phyloP scores from a whole-genome alignment of 2,113 vertebrate genomes.

The Carlito syrichta region DNA sequence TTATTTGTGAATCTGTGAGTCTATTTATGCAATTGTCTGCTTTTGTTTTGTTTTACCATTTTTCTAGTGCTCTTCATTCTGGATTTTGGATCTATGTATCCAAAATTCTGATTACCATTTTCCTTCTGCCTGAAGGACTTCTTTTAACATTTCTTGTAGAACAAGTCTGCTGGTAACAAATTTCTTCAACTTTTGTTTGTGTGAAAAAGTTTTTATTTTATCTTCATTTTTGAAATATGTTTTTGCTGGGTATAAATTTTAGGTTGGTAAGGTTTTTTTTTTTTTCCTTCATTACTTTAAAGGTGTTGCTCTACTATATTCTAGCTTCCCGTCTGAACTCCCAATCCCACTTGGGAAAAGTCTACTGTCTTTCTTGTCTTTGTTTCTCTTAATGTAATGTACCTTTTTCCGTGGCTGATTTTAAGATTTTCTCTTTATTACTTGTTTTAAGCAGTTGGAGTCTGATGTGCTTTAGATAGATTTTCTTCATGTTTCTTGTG shows the following conservation, averaged over 20 bases:
- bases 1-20: background rate
- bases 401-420: background rate
- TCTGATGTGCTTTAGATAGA: background rate
- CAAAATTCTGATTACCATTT: background rate
- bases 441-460: background rate
- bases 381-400: background rate
- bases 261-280: background rate
- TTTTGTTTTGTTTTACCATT: background rate
- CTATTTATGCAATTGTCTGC: background rate
- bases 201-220: background rate
- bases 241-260: constrained; percentile 23
- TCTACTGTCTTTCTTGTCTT: background rate
- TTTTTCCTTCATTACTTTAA: background rate
- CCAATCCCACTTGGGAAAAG: background rate
- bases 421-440: background rate
- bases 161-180: background rate
- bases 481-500: background rate
- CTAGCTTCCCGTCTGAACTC: background rate
- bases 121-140: background rate
- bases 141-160: background rate
- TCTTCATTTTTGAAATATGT: background rate
- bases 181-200: background rate
- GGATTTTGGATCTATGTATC: constrained; percentile 27
- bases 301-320: background rate
- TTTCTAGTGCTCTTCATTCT: background rate